Conservation (phyloP, 2,888 invertebrate species). For the Pristionchus mayeri region DNA sequence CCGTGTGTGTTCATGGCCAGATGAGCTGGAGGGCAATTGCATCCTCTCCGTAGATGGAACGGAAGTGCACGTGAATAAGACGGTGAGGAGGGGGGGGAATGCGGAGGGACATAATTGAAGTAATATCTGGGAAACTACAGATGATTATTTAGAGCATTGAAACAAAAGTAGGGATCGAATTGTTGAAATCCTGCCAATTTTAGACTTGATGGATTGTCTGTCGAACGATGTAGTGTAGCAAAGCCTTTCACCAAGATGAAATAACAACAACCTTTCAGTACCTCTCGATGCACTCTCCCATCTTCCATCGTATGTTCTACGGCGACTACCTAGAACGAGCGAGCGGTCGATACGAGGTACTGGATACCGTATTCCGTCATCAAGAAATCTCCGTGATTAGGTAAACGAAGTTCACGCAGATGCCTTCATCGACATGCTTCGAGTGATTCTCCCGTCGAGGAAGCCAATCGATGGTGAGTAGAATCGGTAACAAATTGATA, state of each 20-base stretch:
- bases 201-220: too few relatives aligned
- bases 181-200: too few relatives aligned
- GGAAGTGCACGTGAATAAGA: conserved; percentile 32
- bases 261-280: conserved; percentile 11
- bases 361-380: background rate
- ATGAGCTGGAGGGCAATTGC: conserved; percentile 35
- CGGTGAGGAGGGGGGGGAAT: background rate
- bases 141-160: too few relatives aligned
- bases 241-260: too few relatives aligned
- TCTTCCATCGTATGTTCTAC: conserved; percentile 50
- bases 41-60: conserved; percentile 20
- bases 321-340: conserved; percentile 14
- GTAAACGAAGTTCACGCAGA: conserved; percentile 17
- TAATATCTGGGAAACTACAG: background rate
- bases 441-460: conserved; percentile 42
- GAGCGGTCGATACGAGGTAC: conserved; percentile 35
- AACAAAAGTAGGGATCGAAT: too few relatives aligned
- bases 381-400: background rate
- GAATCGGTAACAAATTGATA: background rate
- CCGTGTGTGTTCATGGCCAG: conserved; percentile 24
- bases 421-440: conserved; percentile 48
- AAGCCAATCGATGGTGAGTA: conserved; percentile 45
- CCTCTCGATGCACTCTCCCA: conserved; percentile 49
- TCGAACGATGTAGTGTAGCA: too few relatives aligned
- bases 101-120: background rate